phyloP scores from a whole-genome alignment of 2,888 invertebrate species.

The Meghimatium bilineatum region DNA sequence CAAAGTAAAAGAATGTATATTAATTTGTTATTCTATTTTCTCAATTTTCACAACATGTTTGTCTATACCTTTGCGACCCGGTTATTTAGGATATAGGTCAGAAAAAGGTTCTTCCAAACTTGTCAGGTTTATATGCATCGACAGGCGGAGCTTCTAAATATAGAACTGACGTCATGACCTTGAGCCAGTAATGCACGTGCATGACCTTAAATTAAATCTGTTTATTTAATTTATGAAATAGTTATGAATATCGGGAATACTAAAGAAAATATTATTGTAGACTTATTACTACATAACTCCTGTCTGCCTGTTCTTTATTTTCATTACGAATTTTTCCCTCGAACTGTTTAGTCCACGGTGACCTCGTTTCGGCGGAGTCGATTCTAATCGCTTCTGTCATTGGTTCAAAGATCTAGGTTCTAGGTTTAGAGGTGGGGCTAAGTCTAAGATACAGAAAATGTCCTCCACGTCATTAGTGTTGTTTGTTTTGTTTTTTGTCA shows the following conservation, averaged over 20 bases:
- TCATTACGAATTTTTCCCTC: background rate
- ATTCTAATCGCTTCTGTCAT: background rate
- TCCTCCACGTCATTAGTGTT: background rate
- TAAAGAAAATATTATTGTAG: background rate
- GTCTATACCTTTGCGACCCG: too few relatives aligned
- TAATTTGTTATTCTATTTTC: too few relatives aligned
- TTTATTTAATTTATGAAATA: background rate
- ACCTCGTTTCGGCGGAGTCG: background rate
- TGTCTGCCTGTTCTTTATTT: background rate
- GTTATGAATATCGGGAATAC: background rate
- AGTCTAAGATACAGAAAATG: background rate
- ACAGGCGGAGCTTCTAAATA: conserved; percentile 50
- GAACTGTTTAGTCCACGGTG: background rate
- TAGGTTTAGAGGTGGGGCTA: background rate
- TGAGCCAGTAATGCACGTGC: conserved; percentile 54
- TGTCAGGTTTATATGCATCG: background rate
- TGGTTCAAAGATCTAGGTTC: background rate
- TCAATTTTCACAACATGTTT: too few relatives aligned
- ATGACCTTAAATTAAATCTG: background rate
- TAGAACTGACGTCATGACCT: conserved; percentile 54
- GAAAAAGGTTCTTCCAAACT: conserved; percentile 20
- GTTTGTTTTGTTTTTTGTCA: background rate
- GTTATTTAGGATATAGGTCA: conserved; percentile 49
- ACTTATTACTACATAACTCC: background rate
- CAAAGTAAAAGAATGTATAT: too few relatives aligned